Evolutionary conservation across 1,140 invertebrate species (phyloP).

Genomic region (Drosophila lini): DNA sequence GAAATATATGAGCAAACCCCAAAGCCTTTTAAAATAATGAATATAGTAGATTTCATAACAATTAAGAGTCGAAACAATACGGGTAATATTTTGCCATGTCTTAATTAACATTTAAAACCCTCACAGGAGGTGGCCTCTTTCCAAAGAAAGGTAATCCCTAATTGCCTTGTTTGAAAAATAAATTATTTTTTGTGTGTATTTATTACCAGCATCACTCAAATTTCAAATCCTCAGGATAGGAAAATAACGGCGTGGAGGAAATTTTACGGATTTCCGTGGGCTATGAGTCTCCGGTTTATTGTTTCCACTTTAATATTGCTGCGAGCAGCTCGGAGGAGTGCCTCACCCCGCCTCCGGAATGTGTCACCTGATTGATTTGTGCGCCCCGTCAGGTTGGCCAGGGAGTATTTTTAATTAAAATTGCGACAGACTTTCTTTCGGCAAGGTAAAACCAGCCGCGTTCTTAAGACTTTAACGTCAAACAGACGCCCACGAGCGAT

Average conservation of each 20-base stretch:
- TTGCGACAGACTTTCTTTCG: slow-evolving; percentile 30
- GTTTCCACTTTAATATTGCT: slow-evolving; percentile 27
- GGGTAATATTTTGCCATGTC: background rate
- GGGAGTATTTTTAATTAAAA: slow-evolving; percentile 56
- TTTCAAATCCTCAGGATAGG: slow-evolving; percentile 2
- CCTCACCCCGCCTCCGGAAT: slow-evolving; percentile 1
- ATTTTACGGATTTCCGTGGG: slow-evolving; percentile 15
- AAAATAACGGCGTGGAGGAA: background rate
- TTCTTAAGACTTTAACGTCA: background rate
- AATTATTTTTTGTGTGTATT: slow-evolving; percentile 11
- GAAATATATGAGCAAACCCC: background rate
- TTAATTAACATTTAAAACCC: slow-evolving; percentile 5
- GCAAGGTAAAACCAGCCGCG: background rate
- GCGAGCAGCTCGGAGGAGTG: background rate
- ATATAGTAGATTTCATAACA: no score
- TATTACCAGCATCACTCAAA: slow-evolving; percentile 11
- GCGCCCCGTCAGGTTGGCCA: slow-evolving; percentile 19
- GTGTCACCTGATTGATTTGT: slow-evolving; percentile 45
- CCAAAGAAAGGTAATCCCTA: background rate
- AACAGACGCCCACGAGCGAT: slow-evolving; percentile 9
- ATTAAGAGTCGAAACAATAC: background rate
- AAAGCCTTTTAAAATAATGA: no score
- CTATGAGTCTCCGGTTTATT: slow-evolving; percentile 10
- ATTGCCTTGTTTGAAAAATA: slow-evolving; percentile 1
- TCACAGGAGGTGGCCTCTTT: background rate